Base-by-base conservation (phyloP, 2,113 vertebrate genomes). In the Hippocampus barbouri region DNA sequence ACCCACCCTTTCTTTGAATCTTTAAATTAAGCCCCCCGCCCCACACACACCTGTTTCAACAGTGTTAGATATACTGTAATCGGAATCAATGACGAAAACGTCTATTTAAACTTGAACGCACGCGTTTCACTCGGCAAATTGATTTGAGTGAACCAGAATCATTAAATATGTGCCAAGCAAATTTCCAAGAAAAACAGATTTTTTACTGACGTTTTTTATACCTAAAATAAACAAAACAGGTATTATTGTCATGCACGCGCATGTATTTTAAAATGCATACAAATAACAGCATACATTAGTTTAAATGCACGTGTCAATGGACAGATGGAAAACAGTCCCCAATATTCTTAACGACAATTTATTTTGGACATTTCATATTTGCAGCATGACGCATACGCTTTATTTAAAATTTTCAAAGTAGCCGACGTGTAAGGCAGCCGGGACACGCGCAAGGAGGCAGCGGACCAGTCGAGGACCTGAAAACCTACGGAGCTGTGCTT, bases 21-120 rank as follows among this genome's bases (percentile, higher is more conserved):
- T 60, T 30, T 66, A 9, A 61, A 64, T 20, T 61, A 53, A 20
- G 11, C 15, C 5, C 47, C 16, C 47, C 16, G 5, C 14, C 4
- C 1, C 14, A 18, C 16, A 51, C 16, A 16, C 47, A 20, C 68
- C 66, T 66, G 41, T 49, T 59, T 23, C 45, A 14, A 71, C 61
- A 47, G 4, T 47, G 67, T 81, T 59, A 49, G 72, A 69, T 69
- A 71, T 57, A 25, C 25, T 25, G 25, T 25, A 74, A 73, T 67
- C 43, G 15, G 47, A 78, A 69, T 79, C 74, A 66, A 45, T 76
- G 49, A 38, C 20, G 16, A 59, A 81, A 72, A 68, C 56, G 78
- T 75, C 60, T 27, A 72, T 66, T 6, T 23, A 63, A 74, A 82
- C 51, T 57, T 77, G 67, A 18, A 40, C 23, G 15, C 0, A 25